Evolutionary conservation across 2,797 vertebrate genomes (phyloP).

Genomic region (Naso thynnoides): DNA sequence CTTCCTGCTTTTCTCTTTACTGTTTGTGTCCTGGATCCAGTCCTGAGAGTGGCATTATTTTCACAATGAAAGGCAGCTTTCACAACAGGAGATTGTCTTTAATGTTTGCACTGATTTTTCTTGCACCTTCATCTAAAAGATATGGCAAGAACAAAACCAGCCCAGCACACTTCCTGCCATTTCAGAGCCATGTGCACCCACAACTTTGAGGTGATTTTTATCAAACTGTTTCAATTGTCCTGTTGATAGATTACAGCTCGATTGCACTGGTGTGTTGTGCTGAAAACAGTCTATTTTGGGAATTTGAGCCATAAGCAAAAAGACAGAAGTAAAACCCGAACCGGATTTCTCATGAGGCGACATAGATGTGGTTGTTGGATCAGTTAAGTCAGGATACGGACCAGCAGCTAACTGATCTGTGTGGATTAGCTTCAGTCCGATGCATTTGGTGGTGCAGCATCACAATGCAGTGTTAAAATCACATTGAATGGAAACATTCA

Average conservation of each 20-base stretch:
- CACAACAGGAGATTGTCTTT: neutral
- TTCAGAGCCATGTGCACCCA: slow-evolving; percentile 10
- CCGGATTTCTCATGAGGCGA: slow-evolving; percentile 28
- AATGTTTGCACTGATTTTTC: neutral
- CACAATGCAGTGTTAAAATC: slow-evolving; percentile 29
- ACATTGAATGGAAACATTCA: slow-evolving; percentile 60
- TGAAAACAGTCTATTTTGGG: slow-evolving; percentile 9
- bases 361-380: slow-evolving; percentile 18
- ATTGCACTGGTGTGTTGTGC: slow-evolving; percentile 12
- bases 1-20: slow-evolving; percentile 10
- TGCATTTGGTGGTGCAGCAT: slow-evolving; percentile 9
- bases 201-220: neutral
- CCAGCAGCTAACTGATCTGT: slow-evolving; percentile 11
- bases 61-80: slow-evolving; percentile 9
- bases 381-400: neutral
- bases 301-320: neutral
- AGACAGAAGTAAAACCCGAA: slow-evolving; percentile 20
- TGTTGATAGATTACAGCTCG: slow-evolving; percentile 2
- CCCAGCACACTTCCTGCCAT: slow-evolving; percentile 17
- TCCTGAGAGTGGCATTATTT: slow-evolving; percentile 15
- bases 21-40: slow-evolving; percentile 21
- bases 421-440: slow-evolving; percentile 11
- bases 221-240: slow-evolving; percentile 18
- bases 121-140: slow-evolving; percentile 22
- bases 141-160: slow-evolving; percentile 24